Base-by-base conservation (phyloP, 2,113 vertebrate genomes). In the Melanotaenia duboulayi region DNA sequence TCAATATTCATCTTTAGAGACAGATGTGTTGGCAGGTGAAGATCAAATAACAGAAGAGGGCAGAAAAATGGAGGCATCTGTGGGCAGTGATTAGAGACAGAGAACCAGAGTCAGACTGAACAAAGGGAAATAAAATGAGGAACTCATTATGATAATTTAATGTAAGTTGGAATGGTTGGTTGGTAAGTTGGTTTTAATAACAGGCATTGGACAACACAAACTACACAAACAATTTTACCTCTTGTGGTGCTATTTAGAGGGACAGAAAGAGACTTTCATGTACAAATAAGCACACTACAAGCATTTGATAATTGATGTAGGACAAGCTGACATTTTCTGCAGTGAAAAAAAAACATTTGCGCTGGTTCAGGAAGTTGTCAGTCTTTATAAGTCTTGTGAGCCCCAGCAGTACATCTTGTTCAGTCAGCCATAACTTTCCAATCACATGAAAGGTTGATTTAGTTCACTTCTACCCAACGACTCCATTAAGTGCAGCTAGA, bases 401-500 rank as follows among this genome's bases (percentile, higher is more conserved):
- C 24, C 46, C 16, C 51, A 32, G 60, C 5, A 8, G 3, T 58
- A 50, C 46, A 4, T 67, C 58, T 40, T 56, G 44, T 56, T 61
- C 75, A 60, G 14, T 25, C 50, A 82, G 17, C 25, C 59, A 51
- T 28, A 32, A 48, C 55, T 52, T 68, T 74, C 19, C 11, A 40
- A 54, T 78, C 1, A 50, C 42, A 78, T 58, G 70, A 75, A 75
- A 78, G 64, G 63, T 74, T 19, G 1, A 60, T 51, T 76, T 39
- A 66, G 56, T 32, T 71, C 61, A 74, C 44, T 71, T 76, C 64
- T 49, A 51, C 35, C 54, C 13, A 55, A 54, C 60, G 46, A 22
- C 8, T 35, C 32, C 7, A 35, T 35, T 35, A 35, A 22, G 7
- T 69, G 23, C 64, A 62, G 40, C 71, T 83, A 68, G 77, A 78